Evolutionary conservation across 2,113 vertebrate species (phyloP), one percentile per base, ranked within the genome.

Genomic region (Pseudorectes ferrugineus): DNA sequence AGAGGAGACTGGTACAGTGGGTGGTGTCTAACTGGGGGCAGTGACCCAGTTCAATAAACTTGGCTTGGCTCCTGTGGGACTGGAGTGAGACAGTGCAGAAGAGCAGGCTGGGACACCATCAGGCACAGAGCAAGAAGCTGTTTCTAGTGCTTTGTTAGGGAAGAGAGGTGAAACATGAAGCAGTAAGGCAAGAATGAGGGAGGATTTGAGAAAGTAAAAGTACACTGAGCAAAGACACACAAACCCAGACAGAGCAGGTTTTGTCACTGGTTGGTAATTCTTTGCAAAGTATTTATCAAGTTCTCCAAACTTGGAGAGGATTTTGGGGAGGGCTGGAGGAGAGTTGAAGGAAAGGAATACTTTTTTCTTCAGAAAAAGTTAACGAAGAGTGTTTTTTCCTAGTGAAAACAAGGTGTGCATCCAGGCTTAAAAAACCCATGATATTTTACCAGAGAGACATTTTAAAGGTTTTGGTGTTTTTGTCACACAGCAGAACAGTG

Each of bases 1-100:
- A 97, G 97, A 97, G 96, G 96, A 96, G 94, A 96, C 96, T 95
- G 76, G 55, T 77, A 90, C 80, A 96, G 97, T 98, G 98, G 97
- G 97, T 97, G 97, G 36, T 98, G 97, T 96, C 97, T 97, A 96
- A 98, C 97, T 97, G 97, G 98, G 97, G 97, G 95, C 98, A 98
- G 96, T 96, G 96, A 98, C 90, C 97, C 94, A 81, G 91, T 78
- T 88, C 81, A 89, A 42, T 94, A 98, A 98, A 98, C 59, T 95
- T 67, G 98, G 96, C 96, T 91, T 91, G 98, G 93, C 33, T 96
- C 93, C 91, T 46, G 81, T 95, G 85, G 94, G 73, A 90, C 17
- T 74, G 97, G 97, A 97, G 78, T 36, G 10, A 52, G 67, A 66
- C 19, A 5, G 42, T 31, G 40, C n/a, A n/a, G 14, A 92, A 68